Base-by-base conservation (phyloP, 2,113 vertebrate genomes). In the Lipophrys pholis region DNA sequence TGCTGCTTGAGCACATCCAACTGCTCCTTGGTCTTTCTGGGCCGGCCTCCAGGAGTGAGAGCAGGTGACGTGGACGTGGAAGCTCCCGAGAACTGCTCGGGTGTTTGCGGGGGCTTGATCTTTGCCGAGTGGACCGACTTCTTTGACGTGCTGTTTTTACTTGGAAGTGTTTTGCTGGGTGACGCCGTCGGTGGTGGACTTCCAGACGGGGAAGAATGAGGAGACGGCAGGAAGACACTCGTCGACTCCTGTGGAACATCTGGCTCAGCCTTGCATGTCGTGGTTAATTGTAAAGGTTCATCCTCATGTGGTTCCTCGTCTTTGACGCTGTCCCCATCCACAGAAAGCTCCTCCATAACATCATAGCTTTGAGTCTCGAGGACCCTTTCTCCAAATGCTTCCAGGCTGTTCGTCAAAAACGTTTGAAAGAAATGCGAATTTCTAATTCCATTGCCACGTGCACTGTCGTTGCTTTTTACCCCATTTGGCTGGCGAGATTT, bases 21-120 rank as follows among this genome's bases (percentile, higher is more conserved):
- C 84, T 97, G 96, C 73, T 96, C 94, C 89, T 97, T 96, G 80
- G 95, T 96, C 92, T 97, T 97, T 50, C 95, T 91, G 48, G 93
- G 95, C 30, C 94, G 91, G 64, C 84, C 95, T 59, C 87, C 94
- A 65, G 90, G 90, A 80, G 95, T 93, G 41, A 93, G 91, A 65
- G 82, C 76, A 30, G 90, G 85, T 63, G 91, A 90, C 53, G 90
- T 78, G 14, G 90, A 90, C 17, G 89, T 80, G 21, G 21, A 30
- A 4, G 21, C 21, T 4, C 21, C 21, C 21, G 21, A 30, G 21
- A 30, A 30, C 21, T 30, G 21, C 21, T 30, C 21, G 2, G 21
- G 21, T 12, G 81, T 72, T 52, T 73, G 78, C 45, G 79, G 78
- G 40, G 90, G 75, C 66, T 75, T 85, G 46, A 75, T 68, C 89